Conservation (phyloP, 2,888 invertebrate genomes). For the Eupithecia vulgata region DNA sequence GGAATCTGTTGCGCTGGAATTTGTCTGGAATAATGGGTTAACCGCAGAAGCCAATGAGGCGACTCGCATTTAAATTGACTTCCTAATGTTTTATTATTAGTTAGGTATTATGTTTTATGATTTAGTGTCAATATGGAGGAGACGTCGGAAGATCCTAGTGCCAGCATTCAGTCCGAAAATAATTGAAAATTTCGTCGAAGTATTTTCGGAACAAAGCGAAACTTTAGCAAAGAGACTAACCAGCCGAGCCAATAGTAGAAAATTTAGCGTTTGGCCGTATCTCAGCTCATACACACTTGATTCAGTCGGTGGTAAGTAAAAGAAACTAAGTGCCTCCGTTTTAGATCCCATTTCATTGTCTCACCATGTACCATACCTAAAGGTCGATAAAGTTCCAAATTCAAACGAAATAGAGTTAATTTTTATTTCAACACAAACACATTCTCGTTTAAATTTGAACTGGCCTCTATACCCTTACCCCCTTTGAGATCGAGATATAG, state of each 20-base stretch:
- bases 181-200: conserved; percentile 85
- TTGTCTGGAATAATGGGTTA: conserved; percentile 49
- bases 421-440: background rate
- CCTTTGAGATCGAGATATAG: too few species aligned
- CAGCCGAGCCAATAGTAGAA: conserved; percentile 48
- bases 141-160: conserved; percentile 84
- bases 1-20: conserved; percentile 60
- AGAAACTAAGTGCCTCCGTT: background rate
- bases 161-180: conserved; percentile 88
- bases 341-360: background rate
- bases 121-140: conserved; percentile 84
- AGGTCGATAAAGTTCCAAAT: background rate
- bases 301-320: conserved; percentile 85
- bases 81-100: background rate
- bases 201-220: conserved; percentile 85
- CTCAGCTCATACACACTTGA: conserved; percentile 85
- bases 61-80: background rate
- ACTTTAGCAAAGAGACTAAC: conserved; percentile 74
- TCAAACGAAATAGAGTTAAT: background rate
- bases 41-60: background rate
- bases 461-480: too few species aligned
- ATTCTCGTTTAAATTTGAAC: background rate
- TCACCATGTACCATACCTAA: background rate
- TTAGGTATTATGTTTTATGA: background rate
- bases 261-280: conserved; percentile 81